Evolutionary conservation across 2,113 vertebrate species (phyloP), one percentile per base, ranked within the genome.

Genomic region (Thinocorus orbignyianus): DNA sequence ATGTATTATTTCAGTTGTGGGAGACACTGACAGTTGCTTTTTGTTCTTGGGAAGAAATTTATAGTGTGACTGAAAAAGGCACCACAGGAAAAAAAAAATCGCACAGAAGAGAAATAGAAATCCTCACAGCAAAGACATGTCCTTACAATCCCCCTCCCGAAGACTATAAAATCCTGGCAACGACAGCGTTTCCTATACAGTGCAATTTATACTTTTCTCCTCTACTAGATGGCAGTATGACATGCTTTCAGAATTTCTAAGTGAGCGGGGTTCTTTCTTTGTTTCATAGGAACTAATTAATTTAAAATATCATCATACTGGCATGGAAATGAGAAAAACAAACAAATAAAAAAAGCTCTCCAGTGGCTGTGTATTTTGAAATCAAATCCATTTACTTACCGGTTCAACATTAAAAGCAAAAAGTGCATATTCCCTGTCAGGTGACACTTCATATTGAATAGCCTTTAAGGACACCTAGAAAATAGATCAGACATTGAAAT

Each of bases 361-460:
- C 28, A 28, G 10, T 44, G 49, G 49, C 33, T 91, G 22, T 35
- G 8, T 77, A 35, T 79, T 85, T 80, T 52, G 35, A 42, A 92
- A 93, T 58, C 0, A 23, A 44, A 86, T 84, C 52, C 49, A 8
- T 93, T 86, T 94, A 98, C 99, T 99, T 97, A 99, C 99, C 39
- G 98, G 98, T 60, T 98, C 98, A 70, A 99, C 98, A 31, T 99
- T 98, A 92, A 99, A 99, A 68, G 99, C 98, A 84, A 99, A 99
- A 30, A 99, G 98, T 10, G 99, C 99, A 4, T 99, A 99, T 84
- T 99, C 99, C 97, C 98, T 97, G 92, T 99, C 99, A 18, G 99
- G 99, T 74, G 99, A 99, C 39, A 99, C 98, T 92, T 99, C 98
- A 4, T 99, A 99, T 93, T 98, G 98, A 98, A 98, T 97, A 88